phyloP scores from a whole-genome alignment of 1,140 invertebrate species.

The Heliothis subflexa region DNA sequence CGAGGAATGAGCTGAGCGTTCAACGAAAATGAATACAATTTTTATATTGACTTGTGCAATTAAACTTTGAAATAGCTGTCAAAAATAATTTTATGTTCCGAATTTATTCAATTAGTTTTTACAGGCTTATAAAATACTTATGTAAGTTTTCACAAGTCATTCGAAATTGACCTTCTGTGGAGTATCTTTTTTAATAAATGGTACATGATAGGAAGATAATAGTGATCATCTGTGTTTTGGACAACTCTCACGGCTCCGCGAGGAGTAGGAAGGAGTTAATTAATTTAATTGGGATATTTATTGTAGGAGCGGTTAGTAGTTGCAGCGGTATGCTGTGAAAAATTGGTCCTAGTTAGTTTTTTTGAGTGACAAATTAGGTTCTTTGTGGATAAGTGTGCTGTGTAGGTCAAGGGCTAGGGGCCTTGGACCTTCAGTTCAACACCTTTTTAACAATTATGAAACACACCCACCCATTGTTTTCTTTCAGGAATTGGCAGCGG shows the following conservation, averaged over 20 bases:
- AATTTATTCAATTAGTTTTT: not conserved
- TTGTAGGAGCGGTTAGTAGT: conserved; percentile 15
- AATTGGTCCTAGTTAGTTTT: not conserved
- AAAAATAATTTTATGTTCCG: not conserved
- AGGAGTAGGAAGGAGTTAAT: conserved; percentile 38
- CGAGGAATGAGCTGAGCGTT: no score
- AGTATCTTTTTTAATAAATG: not conserved
- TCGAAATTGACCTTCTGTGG: not conserved
- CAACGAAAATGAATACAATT: no score
- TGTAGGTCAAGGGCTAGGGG: no score
- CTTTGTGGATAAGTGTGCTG: no score
- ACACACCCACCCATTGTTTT: no score
- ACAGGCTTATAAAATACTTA: no score
- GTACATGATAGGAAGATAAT: conserved; percentile 4
- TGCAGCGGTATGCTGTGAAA: not conserved
- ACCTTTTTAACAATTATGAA: no score
- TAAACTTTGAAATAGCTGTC: not conserved
- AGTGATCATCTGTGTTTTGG: conserved; percentile 34
- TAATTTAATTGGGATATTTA: conserved; percentile 44
- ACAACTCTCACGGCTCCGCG: conserved; percentile 26
- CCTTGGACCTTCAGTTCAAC: no score
- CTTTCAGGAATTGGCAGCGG: no score
- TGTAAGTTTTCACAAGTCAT: not conserved
- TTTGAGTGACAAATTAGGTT: not conserved
- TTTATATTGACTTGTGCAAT: no score